Conservation (phyloP, 1,140 invertebrate species). For the Camponotus vicinus region DNA sequence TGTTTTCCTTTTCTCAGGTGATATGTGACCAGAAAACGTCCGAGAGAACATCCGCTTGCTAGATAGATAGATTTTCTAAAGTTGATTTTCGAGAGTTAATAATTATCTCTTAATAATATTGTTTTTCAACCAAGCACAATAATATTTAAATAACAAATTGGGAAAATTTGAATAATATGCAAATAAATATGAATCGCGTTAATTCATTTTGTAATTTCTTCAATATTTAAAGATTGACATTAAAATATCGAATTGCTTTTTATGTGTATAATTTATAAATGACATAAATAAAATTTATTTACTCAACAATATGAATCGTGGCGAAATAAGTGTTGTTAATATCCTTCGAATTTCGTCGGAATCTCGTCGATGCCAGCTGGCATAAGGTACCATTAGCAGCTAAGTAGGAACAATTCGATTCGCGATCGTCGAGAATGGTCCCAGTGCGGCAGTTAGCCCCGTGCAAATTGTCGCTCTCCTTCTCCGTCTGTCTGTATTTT, state of each 20-base stretch:
- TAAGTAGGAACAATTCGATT: conserved; percentile 79
- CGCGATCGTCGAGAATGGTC: conserved; percentile 78
- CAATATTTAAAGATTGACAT: no score
- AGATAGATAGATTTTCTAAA: background rate
- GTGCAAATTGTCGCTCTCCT: conserved; percentile 69
- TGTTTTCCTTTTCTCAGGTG: background rate
- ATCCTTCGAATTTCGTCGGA: conserved; percentile 27
- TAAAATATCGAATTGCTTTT: no score
- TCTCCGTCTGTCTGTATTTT: conserved; percentile 34
- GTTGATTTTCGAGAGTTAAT: background rate
- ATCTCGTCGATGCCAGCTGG: conserved; percentile 46
- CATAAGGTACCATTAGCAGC: conserved; percentile 78
- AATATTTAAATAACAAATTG: background rate
- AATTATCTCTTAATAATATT: conserved; percentile 19
- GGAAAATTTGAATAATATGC: background rate
- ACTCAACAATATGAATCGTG: background rate
- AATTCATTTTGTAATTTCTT: background rate
- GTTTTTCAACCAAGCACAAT: background rate
- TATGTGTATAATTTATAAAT: background rate
- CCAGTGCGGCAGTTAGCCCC: conserved; percentile 78
- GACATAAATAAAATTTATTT: background rate
- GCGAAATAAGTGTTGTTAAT: conserved; percentile 38
- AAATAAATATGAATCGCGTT: background rate
- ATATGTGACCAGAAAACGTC: background rate
- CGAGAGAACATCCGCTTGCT: background rate